These are phyloP conservation scores for Aix galericulata DNA, from an alignment of 2,113 vertebrate genomes.

Conservation along the genomic window DNA sequence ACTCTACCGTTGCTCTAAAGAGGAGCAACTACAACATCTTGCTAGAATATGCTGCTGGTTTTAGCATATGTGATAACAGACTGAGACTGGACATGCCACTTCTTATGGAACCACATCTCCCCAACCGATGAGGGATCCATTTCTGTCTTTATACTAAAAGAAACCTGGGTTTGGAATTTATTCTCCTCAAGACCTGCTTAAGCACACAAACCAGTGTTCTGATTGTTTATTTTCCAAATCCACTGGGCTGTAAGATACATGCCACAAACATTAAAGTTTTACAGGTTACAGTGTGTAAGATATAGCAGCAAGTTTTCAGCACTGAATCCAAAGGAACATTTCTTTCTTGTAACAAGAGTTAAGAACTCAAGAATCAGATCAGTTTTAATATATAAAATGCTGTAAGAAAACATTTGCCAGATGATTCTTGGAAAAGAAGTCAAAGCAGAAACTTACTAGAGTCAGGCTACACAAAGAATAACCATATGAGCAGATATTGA, in stretches of 20 bases:
- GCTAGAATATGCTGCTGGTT: slow-evolving; percentile 22
- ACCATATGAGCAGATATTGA: background rate
- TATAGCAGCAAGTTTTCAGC: background rate
- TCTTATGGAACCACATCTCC: background rate
- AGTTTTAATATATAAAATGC: background rate
- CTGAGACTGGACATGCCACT: background rate
- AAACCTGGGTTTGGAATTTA: background rate
- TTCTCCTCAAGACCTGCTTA: background rate
- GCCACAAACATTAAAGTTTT: background rate
- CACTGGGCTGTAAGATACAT: background rate
- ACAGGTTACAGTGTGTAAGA: background rate
- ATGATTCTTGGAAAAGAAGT: background rate
- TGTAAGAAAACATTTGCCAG: background rate
- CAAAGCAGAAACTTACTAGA: background rate
- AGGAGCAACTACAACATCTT: slow-evolving; percentile 43
- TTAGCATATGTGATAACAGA: slow-evolving; percentile 16
- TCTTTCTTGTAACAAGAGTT: background rate
- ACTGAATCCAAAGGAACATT: background rate
- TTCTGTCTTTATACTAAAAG: background rate
- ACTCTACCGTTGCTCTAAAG: slow-evolving; percentile 45
- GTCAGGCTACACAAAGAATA: background rate
- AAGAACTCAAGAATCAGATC: background rate
- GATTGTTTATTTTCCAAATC: background rate
- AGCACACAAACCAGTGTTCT: background rate
- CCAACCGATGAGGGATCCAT: background rate